Conservation (phyloP, 1,140 invertebrate genomes). For the Hycleus phaleratus region DNA sequence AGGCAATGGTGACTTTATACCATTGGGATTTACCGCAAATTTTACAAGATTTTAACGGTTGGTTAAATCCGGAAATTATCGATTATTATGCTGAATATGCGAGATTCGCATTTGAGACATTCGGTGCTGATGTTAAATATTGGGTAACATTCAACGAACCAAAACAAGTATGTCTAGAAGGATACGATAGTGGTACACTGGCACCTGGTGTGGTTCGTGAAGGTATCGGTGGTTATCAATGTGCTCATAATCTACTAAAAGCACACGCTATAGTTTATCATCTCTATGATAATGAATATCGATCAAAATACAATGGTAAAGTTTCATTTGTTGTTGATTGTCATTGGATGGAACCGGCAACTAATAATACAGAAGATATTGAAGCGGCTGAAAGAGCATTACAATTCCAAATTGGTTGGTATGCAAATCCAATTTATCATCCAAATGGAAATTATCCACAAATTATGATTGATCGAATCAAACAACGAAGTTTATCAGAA, state of each 20-base stretch:
- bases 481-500: slow-evolving; percentile 43
- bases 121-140: slow-evolving; percentile 37
- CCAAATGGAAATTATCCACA: slow-evolving; percentile 39
- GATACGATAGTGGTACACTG: slow-evolving; percentile 21
- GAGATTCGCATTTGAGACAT: slow-evolving; percentile 20
- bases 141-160: slow-evolving; percentile 49
- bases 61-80: slow-evolving; percentile 30
- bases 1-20: slow-evolving; percentile 50
- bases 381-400: slow-evolving; percentile 43
- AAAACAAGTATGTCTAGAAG: slow-evolving; percentile 29
- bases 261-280: slow-evolving; percentile 26
- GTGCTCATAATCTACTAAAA: slow-evolving; percentile 26
- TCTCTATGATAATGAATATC: slow-evolving; percentile 28
- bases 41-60: slow-evolving; percentile 35
- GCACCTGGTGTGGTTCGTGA: slow-evolving; percentile 23
- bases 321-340: slow-evolving; percentile 2
- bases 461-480: slow-evolving; percentile 24
- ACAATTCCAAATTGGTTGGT: slow-evolving; percentile 51
- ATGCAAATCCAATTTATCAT: slow-evolving; percentile 54
- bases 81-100: slow-evolving; percentile 38
- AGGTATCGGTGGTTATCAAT: slow-evolving; percentile 27
- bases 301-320: slow-evolving; percentile 20
- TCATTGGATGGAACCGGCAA: slow-evolving; percentile 31
- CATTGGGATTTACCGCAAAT: slow-evolving; percentile 37
- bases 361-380: slow-evolving; percentile 38